Conservation (phyloP, 1,140 invertebrate species). For the Zaprionus gabonicus region DNA sequence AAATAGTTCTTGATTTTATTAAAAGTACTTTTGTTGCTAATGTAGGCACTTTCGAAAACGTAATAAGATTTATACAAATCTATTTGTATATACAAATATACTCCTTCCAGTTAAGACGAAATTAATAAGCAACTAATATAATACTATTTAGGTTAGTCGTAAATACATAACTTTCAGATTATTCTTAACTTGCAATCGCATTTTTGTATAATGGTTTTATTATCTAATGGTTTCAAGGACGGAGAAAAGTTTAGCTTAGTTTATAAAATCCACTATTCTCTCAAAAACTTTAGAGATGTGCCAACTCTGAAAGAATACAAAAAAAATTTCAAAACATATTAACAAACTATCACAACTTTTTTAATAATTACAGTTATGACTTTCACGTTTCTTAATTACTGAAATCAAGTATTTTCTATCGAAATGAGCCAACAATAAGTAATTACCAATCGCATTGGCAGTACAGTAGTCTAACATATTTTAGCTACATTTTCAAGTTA, state of each 20-base stretch:
- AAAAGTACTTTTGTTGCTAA: neutral
- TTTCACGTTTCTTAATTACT: too few relatives aligned
- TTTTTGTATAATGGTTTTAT: neutral
- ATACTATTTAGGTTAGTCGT: neutral
- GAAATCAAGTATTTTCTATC: too few relatives aligned
- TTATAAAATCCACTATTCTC: neutral
- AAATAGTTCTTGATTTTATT: too few relatives aligned
- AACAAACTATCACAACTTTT: too few relatives aligned
- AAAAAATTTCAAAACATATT: neutral
- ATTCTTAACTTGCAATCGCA: neutral
- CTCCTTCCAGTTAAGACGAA: neutral
- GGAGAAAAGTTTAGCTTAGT: neutral
- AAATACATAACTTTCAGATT: neutral
- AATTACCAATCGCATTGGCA: too few relatives aligned
- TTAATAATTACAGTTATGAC: too few relatives aligned
- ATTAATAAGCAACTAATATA: neutral
- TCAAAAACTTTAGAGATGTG: conserved; percentile 1
- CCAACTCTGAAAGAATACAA: neutral
- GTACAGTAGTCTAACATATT: too few relatives aligned
- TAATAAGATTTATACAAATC: conserved; percentile 8
- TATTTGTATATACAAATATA: conserved; percentile 9
- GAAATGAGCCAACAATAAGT: too few relatives aligned
- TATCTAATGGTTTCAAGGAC: neutral
- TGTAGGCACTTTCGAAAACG: neutral
- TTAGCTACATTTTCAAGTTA: too few relatives aligned